These are phyloP conservation scores for Bombus turneri DNA, from an alignment of 1,140 invertebrate genomes.

Conservation along the genomic window DNA sequence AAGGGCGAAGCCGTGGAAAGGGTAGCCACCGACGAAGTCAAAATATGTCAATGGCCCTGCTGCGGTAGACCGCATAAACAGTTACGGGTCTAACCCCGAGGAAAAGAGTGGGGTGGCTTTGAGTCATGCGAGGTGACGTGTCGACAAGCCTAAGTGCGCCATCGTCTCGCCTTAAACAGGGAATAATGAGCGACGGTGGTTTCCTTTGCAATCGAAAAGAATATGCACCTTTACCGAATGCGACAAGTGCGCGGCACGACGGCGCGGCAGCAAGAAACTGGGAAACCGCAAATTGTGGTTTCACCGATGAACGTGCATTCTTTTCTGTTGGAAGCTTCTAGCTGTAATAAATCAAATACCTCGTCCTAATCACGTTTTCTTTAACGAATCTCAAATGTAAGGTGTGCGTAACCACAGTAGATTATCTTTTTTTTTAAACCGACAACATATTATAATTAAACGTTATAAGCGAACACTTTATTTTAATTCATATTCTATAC, in stretches of 20 bases:
- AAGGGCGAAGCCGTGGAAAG: background rate
- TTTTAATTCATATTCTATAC: background rate
- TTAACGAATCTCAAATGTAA: background rate
- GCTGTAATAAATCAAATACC: background rate
- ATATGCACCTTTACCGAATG: constrained; percentile 19
- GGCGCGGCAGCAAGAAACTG: constrained; percentile 40
- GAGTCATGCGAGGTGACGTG: constrained; percentile 80
- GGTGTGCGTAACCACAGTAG: too few species aligned
- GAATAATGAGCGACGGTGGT: constrained; percentile 44
- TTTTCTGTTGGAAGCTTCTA: background rate
- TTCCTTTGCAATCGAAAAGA: constrained; percentile 45
- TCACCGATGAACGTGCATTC: constrained; percentile 16
- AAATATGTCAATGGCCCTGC: constrained; percentile 79
- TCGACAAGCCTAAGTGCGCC: constrained; percentile 71
- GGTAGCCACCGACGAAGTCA: constrained; percentile 69
- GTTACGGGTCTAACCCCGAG: constrained; percentile 55
- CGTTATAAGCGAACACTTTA: background rate
- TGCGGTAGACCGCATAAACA: constrained; percentile 77
- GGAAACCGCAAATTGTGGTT: constrained; percentile 55
- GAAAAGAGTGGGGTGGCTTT: constrained; percentile 61
- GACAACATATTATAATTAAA: too few species aligned
- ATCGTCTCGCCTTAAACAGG: constrained; percentile 45
- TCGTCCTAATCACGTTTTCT: background rate
- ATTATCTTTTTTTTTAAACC: too few species aligned
- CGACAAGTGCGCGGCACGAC: constrained; percentile 1